Evolutionary conservation across 2,888 invertebrate species (phyloP), one percentile per base, ranked within the genome.

Genomic region (Stomorhina lunata): DNA sequence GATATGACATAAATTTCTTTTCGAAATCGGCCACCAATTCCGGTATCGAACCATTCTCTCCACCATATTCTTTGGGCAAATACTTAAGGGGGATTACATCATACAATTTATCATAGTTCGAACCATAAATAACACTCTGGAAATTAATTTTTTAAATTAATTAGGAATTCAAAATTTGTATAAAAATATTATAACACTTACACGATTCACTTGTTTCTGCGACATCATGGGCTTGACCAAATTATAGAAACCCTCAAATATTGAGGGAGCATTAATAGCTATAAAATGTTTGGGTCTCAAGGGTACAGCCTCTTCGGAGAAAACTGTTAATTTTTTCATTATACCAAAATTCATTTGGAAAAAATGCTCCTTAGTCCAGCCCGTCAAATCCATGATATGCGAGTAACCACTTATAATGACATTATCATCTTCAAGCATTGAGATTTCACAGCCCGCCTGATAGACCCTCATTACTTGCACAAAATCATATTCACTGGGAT

Each of bases 51-150:
- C 92, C 92, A 83, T 92, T 93, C 45, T 92, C 92, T 2, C 95
- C 95, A 12, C 95, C 95, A 86, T 94, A 94, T 86, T 95, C 94
- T 2, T 88, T 91, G 1, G 95, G 95, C 32, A 95, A 88, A 71
- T 93, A 90, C 22, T 92, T 91, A 86, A 92, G 92, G 0, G 94
- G 94, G 22, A 95, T 90, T 78, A 92, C 86, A 80, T 93, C 90
- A 85, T 93, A 93, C 77, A 95, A 88, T 32, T 92, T 92, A 1
- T 93, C 93, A 80, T 92, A 91, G 84, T 93, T 86, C 84, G 92
- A 92, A 68, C 92, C 93, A 84, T 94, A 93, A 27, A 94, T 91
- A 88, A 90, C 91, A 50, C 94, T 84, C 94, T 94, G 88, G 37
- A 48, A 80, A 45, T 20, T 37, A 57, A 9, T 1, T 4, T 10